phyloP scores from a whole-genome alignment of 2,888 invertebrate species.

The Druceiella hillmani region DNA sequence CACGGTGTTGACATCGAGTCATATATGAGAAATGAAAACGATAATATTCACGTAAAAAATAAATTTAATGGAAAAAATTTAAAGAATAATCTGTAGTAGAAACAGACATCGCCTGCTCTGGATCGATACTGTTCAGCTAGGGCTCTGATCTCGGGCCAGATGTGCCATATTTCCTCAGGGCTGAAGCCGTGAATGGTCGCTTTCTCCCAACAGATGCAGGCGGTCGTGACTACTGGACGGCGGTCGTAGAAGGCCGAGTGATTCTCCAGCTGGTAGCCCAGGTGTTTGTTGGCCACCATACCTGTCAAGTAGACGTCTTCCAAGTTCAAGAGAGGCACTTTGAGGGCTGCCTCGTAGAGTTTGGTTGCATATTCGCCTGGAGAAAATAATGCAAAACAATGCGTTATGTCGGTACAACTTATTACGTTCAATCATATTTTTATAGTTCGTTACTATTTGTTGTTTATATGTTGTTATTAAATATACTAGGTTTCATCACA shows the following conservation, averaged over 20 bases:
- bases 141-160: conserved; percentile 29
- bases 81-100: too few species aligned
- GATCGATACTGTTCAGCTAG: conserved; percentile 20
- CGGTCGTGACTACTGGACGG: conserved; percentile 32
- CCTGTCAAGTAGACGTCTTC: conserved; percentile 73
- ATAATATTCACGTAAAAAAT: too few species aligned
- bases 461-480: too few species aligned
- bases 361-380: conserved; percentile 33
- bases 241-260: conserved; percentile 53
- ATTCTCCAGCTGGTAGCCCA: conserved; percentile 49
- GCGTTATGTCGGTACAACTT: too few species aligned
- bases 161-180: conserved; percentile 28
- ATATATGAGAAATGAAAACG: too few species aligned
- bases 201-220: conserved; percentile 32
- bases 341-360: conserved; percentile 50
- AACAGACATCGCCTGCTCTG: too few species aligned
- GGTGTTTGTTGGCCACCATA: conserved; percentile 51
- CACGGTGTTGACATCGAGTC: too few species aligned
- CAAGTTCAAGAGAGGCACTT: conserved; percentile 56
- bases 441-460: too few species aligned
- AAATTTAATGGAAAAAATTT: too few species aligned
- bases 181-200: conserved; percentile 32
- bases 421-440: too few species aligned
- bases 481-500: too few species aligned
- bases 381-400: too few species aligned